Percentiles rank a stretch among this genome's conserved stretches.
phyloP scores from a whole-genome alignment of 2,113 vertebrate species.

The Notothenia coriiceps region DNA sequence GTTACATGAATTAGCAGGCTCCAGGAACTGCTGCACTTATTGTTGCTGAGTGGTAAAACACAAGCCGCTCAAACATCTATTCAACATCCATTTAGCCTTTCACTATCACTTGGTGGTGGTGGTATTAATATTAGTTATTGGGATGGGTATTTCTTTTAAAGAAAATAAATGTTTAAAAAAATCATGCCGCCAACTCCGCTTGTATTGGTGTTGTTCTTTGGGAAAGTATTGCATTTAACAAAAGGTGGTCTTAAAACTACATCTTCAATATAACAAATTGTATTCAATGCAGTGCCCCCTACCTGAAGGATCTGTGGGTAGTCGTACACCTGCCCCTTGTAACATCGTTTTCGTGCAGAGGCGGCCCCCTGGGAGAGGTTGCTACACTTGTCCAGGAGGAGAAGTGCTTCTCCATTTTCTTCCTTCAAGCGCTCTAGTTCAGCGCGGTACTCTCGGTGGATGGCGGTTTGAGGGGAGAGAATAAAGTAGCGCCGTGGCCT shows the following conservation, averaged over 20 bases:
- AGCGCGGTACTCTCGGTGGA: constrained; percentile 92
- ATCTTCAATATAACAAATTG: neutral
- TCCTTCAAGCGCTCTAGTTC: constrained; percentile 93
- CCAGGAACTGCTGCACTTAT: neutral
- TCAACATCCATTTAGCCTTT: neutral
- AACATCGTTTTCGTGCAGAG: constrained; percentile 89
- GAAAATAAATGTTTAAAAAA: too few relatives aligned
- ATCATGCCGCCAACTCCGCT: too few relatives aligned
- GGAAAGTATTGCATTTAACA: neutral
- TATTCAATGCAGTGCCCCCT: constrained; percentile 30
- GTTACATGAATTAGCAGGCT: neutral
- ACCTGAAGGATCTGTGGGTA: constrained; percentile 98
- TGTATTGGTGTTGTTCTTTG: neutral
- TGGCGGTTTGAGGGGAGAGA: constrained; percentile 91
- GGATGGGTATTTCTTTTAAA: too few relatives aligned
- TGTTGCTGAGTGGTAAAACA: neutral
- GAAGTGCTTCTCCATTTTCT: constrained; percentile 89
- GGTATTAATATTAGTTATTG: neutral
- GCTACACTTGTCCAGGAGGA: constrained; percentile 94
- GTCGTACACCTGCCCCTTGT: constrained; percentile 91
- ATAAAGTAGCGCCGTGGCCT: constrained; percentile 93
- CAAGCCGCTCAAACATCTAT: neutral
- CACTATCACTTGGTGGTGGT: neutral
- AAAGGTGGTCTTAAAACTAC: neutral
- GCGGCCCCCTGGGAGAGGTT: constrained; percentile 91